Evolutionary conservation across 1,140 invertebrate species (phyloP), one percentile per base, ranked within the genome.

Genomic region (Drosophila yakuba): DNA sequence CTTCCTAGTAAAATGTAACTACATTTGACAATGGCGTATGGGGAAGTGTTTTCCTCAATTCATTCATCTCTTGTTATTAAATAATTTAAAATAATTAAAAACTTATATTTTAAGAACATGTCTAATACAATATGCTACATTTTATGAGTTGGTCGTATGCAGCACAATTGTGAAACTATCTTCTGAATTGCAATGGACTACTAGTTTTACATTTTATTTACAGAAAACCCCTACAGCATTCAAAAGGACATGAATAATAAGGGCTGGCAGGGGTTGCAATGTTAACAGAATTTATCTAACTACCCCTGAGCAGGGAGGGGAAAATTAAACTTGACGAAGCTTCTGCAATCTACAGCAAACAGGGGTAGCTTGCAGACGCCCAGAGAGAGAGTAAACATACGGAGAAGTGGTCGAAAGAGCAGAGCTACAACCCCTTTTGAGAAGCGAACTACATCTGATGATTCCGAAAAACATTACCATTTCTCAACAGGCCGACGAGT

Each of bases 241-340:
- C 15, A 17, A 15, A 50, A 57, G 11, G 43, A 28, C 6, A 17
- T 32, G 32, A 8, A 10, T 8, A 32, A 32, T 32, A 32, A 10
- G 32, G 39, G 10, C 4, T n/a, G 11, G 12, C 4, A 17, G 38
- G 8, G 12, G 11, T n/a, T 7, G 10, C 15, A 14, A 14, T 6
- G 44, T 8, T 36, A 20, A 25, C 69, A 61, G 56, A 61, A 48
- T 74, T 84, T 89, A 89, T 80, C 76, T 89, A 77, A 75, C 50
- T 43, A 68, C 84, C 84, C 85, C 85, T 78, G 14, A 15, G n/a
- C 2, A 3, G 7, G n/a, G 1, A 73, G 74, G 71, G 69, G 80
- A 38, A 78, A 44, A 17, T 14, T 57, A 28, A 78, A 81, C 74
- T 90, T 72, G 41, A 90, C 85, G 84, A 89, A 72, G 71, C 48